phyloP scores from a whole-genome alignment of 1,140 invertebrate genomes.

The Gryon sp. region DNA sequence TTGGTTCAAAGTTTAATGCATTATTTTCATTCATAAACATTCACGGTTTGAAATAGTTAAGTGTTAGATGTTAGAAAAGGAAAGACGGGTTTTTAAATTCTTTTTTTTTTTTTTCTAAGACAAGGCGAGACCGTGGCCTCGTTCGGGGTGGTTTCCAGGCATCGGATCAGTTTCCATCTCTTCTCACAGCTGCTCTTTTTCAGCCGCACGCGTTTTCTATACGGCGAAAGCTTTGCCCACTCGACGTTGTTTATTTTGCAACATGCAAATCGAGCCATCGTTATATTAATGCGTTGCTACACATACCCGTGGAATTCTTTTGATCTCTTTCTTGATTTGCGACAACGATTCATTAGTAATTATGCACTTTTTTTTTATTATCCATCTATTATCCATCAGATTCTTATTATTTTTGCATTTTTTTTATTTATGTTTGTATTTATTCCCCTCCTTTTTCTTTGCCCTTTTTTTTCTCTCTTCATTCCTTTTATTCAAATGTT shows the following conservation, averaged over 20 bases:
- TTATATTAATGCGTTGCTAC: slow-evolving; percentile 30
- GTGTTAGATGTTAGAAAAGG: slow-evolving; percentile 20
- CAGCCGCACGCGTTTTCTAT: slow-evolving; percentile 25
- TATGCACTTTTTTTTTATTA: slow-evolving; percentile 31
- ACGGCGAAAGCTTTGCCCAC: slow-evolving; percentile 39
- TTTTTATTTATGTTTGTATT: too few relatives aligned
- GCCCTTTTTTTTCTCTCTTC: too few relatives aligned
- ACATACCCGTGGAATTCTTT: slow-evolving; percentile 15
- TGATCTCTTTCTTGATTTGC: slow-evolving; percentile 11
- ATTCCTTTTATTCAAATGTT: neutral
- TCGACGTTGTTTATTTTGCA: slow-evolving; percentile 32
- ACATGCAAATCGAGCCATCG: slow-evolving; percentile 39
- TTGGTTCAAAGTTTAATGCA: too few relatives aligned
- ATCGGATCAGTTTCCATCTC: slow-evolving; percentile 40
- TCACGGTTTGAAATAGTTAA: slow-evolving; percentile 3
- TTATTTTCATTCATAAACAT: neutral
- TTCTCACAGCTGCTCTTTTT: slow-evolving; percentile 34
- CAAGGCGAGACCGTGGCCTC: slow-evolving; percentile 43
- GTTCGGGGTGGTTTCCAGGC: slow-evolving; percentile 48
- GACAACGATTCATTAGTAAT: slow-evolving; percentile 9
- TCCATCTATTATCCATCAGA: slow-evolving; percentile 3
- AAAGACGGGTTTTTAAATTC: slow-evolving; percentile 27
- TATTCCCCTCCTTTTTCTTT: too few relatives aligned
- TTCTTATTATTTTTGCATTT: neutral
- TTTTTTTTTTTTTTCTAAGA: slow-evolving; percentile 13